phyloP scores from a whole-genome alignment of 2,888 invertebrate species.

The Notodonta dromedarius region DNA sequence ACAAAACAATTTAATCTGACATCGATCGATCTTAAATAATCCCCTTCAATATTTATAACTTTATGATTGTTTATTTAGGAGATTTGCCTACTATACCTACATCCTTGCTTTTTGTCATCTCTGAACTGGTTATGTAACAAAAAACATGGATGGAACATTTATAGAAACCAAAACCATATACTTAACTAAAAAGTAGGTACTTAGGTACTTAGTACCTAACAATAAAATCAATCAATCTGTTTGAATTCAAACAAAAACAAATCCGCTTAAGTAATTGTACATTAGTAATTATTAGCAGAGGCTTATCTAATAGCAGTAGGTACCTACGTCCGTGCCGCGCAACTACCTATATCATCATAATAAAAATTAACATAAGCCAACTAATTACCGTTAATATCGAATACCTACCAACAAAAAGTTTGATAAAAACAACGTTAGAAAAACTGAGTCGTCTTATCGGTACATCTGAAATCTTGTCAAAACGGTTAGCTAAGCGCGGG shows the following conservation, averaged over 20 bases:
- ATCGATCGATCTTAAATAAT: conserved; percentile 51
- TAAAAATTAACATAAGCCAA: conserved; percentile 17
- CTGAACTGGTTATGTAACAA: background rate
- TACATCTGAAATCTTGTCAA: conserved; percentile 78
- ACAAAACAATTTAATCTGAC: conserved; percentile 59
- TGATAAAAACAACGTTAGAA: conserved; percentile 40
- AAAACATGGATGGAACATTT: too few species aligned
- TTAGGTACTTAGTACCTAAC: too few species aligned
- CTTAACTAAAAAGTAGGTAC: too few species aligned
- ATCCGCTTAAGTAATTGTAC: background rate
- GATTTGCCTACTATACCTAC: conserved; percentile 4
- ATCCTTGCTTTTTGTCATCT: background rate
- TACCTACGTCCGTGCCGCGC: background rate
- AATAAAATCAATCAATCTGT: background rate
- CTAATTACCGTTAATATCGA: conserved; percentile 12
- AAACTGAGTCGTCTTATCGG: conserved; percentile 54
- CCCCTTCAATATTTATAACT: conserved; percentile 34
- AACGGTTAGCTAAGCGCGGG: conserved; percentile 81
- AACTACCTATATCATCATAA: conserved; percentile 7
- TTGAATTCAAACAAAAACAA: background rate
- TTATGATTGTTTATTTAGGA: conserved; percentile 28
- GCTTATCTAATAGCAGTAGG: conserved; percentile 1
- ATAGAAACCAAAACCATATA: too few species aligned
- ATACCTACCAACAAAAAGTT: conserved; percentile 5
- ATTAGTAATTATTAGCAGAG: background rate